phyloP scores from a whole-genome alignment of 2,113 vertebrate species.

The Lutjanus erythropterus region DNA sequence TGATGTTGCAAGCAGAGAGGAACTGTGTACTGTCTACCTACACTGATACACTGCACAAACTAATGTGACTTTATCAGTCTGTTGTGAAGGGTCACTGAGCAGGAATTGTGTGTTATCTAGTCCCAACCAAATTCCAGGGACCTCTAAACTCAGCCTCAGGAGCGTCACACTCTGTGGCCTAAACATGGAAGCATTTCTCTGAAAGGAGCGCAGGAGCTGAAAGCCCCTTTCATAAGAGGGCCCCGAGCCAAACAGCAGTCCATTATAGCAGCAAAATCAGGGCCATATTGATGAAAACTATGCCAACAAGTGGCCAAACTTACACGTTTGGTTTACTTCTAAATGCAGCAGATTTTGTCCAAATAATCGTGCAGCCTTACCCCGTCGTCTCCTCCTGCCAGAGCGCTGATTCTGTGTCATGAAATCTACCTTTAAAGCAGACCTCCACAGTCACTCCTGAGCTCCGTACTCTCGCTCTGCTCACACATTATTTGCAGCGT shows the following conservation, averaged over 20 bases:
- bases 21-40: background rate
- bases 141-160: conserved; percentile 26
- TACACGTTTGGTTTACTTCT: too few relatives aligned
- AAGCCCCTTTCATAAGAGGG: conserved; percentile 74
- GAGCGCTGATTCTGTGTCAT: conserved; percentile 52
- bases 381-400: conserved; percentile 59
- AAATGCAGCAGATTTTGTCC: background rate
- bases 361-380: conserved; percentile 44
- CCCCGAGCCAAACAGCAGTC: conserved; percentile 54
- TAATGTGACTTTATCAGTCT: background rate
- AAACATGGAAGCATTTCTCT: conserved; percentile 37
- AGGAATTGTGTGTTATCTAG: conserved; percentile 60
- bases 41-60: background rate
- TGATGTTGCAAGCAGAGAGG: background rate
- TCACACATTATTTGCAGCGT: conserved; percentile 12
- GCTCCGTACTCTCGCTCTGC: conserved; percentile 13
- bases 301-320: too few relatives aligned
- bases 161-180: conserved; percentile 22
- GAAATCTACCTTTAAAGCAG: background rate
- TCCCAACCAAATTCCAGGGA: conserved; percentile 31
- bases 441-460: background rate
- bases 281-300: background rate
- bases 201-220: conserved; percentile 55
- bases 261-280: conserved; percentile 53
- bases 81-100: background rate